Conservation (phyloP, 2,888 invertebrate species). For the Hydrotaea cyrtoneurina region DNA sequence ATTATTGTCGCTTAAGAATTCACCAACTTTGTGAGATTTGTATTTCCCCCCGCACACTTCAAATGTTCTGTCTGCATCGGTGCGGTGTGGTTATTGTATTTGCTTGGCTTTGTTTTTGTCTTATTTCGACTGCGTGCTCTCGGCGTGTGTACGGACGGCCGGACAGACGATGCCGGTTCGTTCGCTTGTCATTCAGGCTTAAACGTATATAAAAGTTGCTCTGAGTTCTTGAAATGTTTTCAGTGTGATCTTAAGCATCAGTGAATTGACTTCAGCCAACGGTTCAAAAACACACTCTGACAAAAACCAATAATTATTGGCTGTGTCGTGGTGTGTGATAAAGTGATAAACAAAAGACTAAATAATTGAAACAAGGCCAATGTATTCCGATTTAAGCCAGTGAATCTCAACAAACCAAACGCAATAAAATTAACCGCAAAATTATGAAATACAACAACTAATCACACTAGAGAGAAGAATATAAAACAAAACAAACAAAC, state of each 20-base stretch:
- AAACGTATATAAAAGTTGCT: constrained; percentile 21
- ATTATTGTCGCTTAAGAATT: not conserved
- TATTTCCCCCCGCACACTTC: not conserved
- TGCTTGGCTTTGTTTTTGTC: not conserved
- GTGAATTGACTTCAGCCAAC: constrained; percentile 44
- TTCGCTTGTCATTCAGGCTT: not conserved
- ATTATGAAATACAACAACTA: not conserved
- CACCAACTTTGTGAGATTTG: not conserved
- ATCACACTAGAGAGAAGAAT: not conserved
- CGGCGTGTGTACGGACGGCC: not conserved
- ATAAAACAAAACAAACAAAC: not conserved
- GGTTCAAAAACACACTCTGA: constrained; percentile 32
- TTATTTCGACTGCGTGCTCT: constrained; percentile 5
- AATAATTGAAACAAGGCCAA: constrained; percentile 45
- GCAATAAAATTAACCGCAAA: not conserved
- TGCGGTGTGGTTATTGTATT: too few relatives aligned
- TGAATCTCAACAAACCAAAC: not conserved
- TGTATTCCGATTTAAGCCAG: constrained; percentile 15
- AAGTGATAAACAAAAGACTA: constrained; percentile 20
- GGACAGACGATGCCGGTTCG: not conserved
- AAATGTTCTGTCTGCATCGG: not conserved
- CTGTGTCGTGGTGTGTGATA: constrained; percentile 33
- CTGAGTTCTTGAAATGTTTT: constrained; percentile 29
- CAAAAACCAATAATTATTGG: not conserved
- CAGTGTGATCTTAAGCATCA: constrained; percentile 64